Evolutionary conservation across 2,113 vertebrate species (phyloP).

Genomic region (Phylloscopus trochiloides): DNA sequence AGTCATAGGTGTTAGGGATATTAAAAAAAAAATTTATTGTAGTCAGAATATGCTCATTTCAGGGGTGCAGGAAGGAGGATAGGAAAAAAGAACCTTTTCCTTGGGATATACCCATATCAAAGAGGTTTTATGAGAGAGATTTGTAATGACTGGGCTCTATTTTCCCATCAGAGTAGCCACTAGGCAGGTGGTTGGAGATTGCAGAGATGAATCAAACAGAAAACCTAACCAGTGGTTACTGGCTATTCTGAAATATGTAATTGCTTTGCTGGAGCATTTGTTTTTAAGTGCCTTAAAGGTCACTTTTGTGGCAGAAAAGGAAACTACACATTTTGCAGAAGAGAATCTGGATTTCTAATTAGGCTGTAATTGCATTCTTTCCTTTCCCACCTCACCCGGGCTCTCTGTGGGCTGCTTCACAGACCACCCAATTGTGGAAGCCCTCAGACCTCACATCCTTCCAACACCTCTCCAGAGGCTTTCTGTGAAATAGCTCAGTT

Average conservation of each 20-base stretch:
- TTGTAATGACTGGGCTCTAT: neutral
- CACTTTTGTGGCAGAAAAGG: conserved; percentile 12
- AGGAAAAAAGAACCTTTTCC: neutral
- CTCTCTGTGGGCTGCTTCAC: neutral
- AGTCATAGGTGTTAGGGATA: neutral
- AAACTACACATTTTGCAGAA: conserved; percentile 1
- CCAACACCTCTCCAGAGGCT: neutral
- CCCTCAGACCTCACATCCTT: neutral
- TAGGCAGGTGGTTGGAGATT: neutral
- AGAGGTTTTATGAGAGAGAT: neutral
- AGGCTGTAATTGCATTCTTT: conserved; percentile 55
- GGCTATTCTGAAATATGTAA: neutral
- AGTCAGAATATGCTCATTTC: neutral
- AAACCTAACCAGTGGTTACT: neutral
- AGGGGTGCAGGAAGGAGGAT: neutral
- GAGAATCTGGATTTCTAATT: conserved; percentile 60
- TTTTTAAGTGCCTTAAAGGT: neutral
- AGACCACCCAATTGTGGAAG: conserved; percentile 49
- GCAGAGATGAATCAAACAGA: neutral
- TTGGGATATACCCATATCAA: neutral
- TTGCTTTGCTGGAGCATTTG: neutral
- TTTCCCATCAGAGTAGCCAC: neutral
- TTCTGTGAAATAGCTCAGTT: neutral
- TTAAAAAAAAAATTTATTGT: fast-evolving
- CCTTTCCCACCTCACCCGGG: neutral